phyloP scores from a whole-genome alignment of 2,888 invertebrate species.

The Rotaria macrura region DNA sequence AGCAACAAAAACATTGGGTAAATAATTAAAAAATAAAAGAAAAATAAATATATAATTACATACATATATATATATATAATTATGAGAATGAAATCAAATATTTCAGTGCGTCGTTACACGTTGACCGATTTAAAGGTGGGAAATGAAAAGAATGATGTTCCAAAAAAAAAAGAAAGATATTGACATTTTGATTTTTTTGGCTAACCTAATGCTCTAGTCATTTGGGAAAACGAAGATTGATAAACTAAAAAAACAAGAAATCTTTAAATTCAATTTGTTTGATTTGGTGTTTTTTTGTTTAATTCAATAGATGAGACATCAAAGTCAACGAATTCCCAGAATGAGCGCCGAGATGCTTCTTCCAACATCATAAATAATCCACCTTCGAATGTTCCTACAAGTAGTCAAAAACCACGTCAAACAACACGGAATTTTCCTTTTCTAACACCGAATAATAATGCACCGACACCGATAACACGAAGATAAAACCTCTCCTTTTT shows the following conservation, averaged over 20 bases:
- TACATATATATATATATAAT: too few relatives aligned
- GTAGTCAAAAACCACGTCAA: neutral
- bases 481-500: neutral
- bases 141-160: neutral
- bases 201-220: neutral
- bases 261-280: neutral
- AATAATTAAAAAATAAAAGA: neutral
- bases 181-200: neutral
- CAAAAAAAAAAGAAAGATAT: neutral
- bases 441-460: neutral
- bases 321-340: neutral
- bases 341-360: neutral
- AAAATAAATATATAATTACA: too few relatives aligned
- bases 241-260: neutral
- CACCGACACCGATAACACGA: neutral
- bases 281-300: neutral
- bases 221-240: neutral
- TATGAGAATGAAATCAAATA: neutral
- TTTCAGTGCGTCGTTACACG: constrained; percentile 14
- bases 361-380: neutral
- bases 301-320: neutral
- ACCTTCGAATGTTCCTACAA: neutral
- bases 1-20: constrained; percentile 1
- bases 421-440: constrained; percentile 6
- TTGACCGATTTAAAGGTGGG: neutral